Base-by-base conservation (phyloP, 1,140 invertebrate genomes). In the Chironomus striatipennis region DNA sequence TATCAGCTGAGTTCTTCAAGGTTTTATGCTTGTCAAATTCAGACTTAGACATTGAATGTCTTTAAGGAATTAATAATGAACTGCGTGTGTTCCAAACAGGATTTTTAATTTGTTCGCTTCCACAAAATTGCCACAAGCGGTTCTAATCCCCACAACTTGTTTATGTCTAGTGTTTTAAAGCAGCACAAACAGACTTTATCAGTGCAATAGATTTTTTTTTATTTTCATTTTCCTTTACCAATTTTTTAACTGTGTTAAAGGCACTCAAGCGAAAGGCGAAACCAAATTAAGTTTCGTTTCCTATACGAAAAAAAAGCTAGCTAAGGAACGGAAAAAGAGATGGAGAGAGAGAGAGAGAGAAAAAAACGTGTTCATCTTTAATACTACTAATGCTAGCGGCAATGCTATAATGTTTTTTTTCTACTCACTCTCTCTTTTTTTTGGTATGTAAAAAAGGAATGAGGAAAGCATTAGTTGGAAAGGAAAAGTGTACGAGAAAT, bases 291-390 rank as follows among this genome's bases (percentile, higher is more conserved):
- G 47, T 57, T 57, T 57, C n/a, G 9, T 57, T 57, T 57, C 47
- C n/a, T 57, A 12, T n/a, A 15, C 12, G n/a, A 12, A 57, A 8
- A 12, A 2, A 7, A 43, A 7, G 2, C 8, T 47, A 12, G 47
- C 47, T 57, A 57, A 57, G 12, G 4, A 57, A 57, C n/a, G 47
- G 47, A 57, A 57, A 57, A 47, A 47, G 24, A 34, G 24, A 34
- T 34, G 24, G 24, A 34, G 24, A 34, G 24, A 34, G 24, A 34
- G n/a, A n/a, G n/a, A n/a, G n/a, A 34, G 24, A 34, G 2, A 47
- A 57, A 57, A n/a, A 57, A 57, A 57, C 47, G 47, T 57, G 47
- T 57, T 57, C 47, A 57, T 57, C 47, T 57, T 57, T 57, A 57
- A 57, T 57, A 57, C 47, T 57, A 34, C 47, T 57, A 57, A 57